phyloP scores from a whole-genome alignment of 2,888 invertebrate genomes.

The Orchesella flavescens region DNA sequence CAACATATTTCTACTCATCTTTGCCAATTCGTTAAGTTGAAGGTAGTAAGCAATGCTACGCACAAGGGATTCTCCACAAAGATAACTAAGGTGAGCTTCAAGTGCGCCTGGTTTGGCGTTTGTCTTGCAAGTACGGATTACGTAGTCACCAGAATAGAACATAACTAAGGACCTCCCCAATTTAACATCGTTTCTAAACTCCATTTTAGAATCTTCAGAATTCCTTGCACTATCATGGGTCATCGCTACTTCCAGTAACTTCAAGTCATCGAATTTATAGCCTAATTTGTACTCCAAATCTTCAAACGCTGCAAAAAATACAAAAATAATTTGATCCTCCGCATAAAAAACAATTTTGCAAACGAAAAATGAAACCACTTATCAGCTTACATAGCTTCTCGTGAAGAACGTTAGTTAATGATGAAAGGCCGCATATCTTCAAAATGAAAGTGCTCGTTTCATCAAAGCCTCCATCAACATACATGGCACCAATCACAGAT shows the following conservation, averaged over 20 bases:
- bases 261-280: not conserved
- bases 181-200: not conserved
- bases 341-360: not conserved
- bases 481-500: slow-evolving; percentile 13
- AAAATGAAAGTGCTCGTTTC: too few relatives aligned
- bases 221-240: not conserved
- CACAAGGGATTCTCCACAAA: not conserved
- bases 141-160: not conserved
- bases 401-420: too few relatives aligned
- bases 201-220: not conserved
- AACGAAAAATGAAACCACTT: not conserved
- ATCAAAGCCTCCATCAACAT: slow-evolving; percentile 3
- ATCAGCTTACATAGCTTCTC: too few relatives aligned
- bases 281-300: not conserved
- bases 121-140: not conserved
- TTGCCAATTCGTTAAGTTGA: not conserved
- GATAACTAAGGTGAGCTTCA: not conserved
- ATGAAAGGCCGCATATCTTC: too few relatives aligned
- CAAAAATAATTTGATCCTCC: not conserved
- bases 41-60: not conserved
- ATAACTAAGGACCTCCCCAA: not conserved
- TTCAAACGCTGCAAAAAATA: not conserved
- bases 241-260: not conserved
- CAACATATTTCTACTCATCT: not conserved
- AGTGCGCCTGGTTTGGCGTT: not conserved